A percentile compares a stretch with the other conserved stretches of the same genome.
phyloP scores from a whole-genome alignment of 2,888 invertebrate genomes.

The Diplolepis rosae region DNA sequence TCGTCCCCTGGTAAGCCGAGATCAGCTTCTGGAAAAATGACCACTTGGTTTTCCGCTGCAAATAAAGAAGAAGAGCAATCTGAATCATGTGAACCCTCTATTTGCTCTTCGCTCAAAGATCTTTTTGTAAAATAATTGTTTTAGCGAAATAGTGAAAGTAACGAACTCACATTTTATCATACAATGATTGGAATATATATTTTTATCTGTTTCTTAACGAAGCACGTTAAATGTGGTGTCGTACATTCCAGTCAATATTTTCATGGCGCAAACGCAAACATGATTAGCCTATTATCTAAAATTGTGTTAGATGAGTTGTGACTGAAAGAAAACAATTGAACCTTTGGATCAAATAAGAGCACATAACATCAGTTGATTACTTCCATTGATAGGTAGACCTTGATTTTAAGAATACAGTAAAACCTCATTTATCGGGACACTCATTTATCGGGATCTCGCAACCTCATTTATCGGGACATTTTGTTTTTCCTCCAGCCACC shows the following conservation, averaged over 20 bases:
- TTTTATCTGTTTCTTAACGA: neutral
- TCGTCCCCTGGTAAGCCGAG: slow-evolving; percentile 69
- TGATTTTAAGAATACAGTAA: too few species aligned
- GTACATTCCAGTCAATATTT: slow-evolving; percentile 1
- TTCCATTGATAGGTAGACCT: too few species aligned
- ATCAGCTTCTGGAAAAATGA: slow-evolving; percentile 59
- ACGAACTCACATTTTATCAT: neutral
- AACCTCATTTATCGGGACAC: too few species aligned
- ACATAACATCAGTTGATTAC: too few species aligned
- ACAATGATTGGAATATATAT: too few species aligned
- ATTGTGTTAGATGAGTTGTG: neutral
- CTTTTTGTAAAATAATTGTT: slow-evolving; percentile 85
- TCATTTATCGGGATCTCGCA: too few species aligned
- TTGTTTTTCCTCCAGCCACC: too few species aligned
- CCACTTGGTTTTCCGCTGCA: slow-evolving; percentile 66
- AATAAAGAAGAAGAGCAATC: slow-evolving; percentile 82
- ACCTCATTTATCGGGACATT: too few species aligned
- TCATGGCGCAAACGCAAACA: slow-evolving; percentile 32
- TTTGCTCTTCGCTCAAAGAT: slow-evolving; percentile 89
- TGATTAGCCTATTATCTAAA: slow-evolving; percentile 22
- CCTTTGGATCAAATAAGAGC: too few species aligned
- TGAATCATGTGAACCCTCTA: slow-evolving; percentile 85
- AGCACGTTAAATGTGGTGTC: neutral
- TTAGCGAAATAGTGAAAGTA: slow-evolving; percentile 15
- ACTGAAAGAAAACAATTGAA: too few species aligned